Percentiles rank a stretch among this genome's conserved stretches.
These are phyloP conservation scores for Chloebia gouldiae DNA, from an alignment of 2,113 vertebrate species.

Conservation along the genomic window DNA sequence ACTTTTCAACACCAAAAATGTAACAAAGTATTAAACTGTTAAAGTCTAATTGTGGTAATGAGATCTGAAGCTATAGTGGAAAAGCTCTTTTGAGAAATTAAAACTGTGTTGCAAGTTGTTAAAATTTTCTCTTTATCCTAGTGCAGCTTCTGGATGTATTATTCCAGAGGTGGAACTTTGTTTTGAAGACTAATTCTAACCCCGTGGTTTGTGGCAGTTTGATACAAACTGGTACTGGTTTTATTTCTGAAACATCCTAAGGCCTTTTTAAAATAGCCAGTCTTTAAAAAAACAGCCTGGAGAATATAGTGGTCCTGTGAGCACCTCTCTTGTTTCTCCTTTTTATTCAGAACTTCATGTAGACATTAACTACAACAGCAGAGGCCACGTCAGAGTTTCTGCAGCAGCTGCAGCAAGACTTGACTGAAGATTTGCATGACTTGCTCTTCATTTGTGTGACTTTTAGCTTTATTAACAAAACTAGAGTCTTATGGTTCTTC, in stretches of 20 bases:
- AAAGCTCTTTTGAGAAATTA: background rate
- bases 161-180: background rate
- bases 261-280: background rate
- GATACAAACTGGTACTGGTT: background rate
- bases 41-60: background rate
- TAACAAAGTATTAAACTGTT: background rate
- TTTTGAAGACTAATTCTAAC: background rate
- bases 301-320: background rate
- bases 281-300: background rate
- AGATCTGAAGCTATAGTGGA: background rate
- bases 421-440: background rate
- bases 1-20: background rate
- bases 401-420: background rate
- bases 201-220: background rate
- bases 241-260: background rate
- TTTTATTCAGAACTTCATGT: background rate
- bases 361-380: background rate
- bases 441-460: background rate
- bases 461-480: background rate
- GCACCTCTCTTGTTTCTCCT: background rate
- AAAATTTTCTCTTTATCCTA: background rate
- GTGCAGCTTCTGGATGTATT: background rate
- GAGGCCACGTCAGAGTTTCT: background rate
- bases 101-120: background rate
- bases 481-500: rapidly evolving